phyloP scores from a whole-genome alignment of 2,797 vertebrate species.

The Lacerta bilineata region DNA sequence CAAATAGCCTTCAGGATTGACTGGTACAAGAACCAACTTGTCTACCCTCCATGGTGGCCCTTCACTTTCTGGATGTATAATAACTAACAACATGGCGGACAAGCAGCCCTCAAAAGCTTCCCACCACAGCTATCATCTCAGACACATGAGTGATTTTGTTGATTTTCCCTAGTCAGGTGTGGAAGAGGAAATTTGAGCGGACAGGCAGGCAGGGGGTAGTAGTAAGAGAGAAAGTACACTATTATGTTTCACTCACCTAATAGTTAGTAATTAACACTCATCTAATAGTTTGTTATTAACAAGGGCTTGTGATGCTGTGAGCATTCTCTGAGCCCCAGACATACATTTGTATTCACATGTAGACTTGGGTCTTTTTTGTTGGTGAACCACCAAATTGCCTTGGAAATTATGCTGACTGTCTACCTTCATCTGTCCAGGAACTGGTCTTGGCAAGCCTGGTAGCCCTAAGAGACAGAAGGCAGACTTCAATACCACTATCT shows the following conservation, averaged over 20 bases:
- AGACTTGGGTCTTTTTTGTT: not conserved
- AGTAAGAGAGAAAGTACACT: not conserved
- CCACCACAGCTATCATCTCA: not conserved
- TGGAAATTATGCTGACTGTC: not conserved
- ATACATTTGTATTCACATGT: not conserved
- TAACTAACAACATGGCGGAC: not conserved
- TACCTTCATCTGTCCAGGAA: not conserved
- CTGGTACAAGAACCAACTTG: not conserved
- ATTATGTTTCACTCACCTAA: not conserved
- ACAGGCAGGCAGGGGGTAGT: not conserved
- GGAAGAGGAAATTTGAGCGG: not conserved
- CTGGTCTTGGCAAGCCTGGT: not conserved
- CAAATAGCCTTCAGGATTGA: not conserved
- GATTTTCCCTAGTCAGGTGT: not conserved
- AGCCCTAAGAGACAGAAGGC: not conserved
- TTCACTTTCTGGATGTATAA: not conserved
- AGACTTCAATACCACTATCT: not conserved
- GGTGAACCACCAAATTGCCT: not conserved
- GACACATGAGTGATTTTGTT: not conserved
- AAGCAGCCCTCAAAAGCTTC: not conserved
- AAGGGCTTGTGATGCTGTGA: not conserved
- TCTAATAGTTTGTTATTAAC: not conserved
- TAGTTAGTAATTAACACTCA: not conserved
- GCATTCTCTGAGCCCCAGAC: not conserved
- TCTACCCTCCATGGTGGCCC: not conserved